These are phyloP conservation scores for Plutomurus gul DNA, from an alignment of 1,140 invertebrate genomes.

Conservation along the genomic window DNA sequence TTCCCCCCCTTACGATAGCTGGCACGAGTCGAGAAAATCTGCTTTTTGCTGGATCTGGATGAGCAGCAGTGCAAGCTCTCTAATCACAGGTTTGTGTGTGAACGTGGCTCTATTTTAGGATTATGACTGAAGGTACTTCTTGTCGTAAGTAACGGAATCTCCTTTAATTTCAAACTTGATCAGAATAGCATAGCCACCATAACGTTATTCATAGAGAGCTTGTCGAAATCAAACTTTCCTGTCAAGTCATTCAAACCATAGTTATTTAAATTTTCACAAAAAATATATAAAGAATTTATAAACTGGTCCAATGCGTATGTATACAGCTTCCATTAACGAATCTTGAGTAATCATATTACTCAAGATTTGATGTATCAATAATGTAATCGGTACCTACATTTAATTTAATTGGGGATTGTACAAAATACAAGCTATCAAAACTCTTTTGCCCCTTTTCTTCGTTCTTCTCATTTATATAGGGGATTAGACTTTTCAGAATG, in stretches of 20 bases:
- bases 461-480: too few species aligned
- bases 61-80: constrained; percentile 59
- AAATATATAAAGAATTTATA: neutral
- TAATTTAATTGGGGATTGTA: too few species aligned
- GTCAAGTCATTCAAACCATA: too few species aligned
- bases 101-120: constrained; percentile 57
- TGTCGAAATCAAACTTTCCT: constrained; percentile 51
- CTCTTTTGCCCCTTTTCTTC: too few species aligned
- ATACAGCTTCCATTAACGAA: constrained; percentile 38
- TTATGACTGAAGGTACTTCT: constrained; percentile 58
- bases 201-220: constrained; percentile 47
- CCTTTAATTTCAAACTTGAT: constrained; percentile 57
- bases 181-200: constrained; percentile 54
- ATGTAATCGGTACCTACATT: too few species aligned
- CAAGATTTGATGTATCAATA: too few species aligned
- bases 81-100: constrained; percentile 55
- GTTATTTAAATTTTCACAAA: neutral
- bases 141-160: constrained; percentile 55
- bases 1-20: constrained; percentile 47
- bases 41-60: constrained; percentile 58
- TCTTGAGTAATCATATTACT: too few species aligned
- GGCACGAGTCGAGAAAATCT: constrained; percentile 57
- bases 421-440: too few species aligned
- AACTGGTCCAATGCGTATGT: constrained; percentile 38
- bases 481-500: too few species aligned